These are phyloP conservation scores for Lasiurus borealis DNA, from an alignment of 2,113 vertebrate genomes.

Conservation along the genomic window DNA sequence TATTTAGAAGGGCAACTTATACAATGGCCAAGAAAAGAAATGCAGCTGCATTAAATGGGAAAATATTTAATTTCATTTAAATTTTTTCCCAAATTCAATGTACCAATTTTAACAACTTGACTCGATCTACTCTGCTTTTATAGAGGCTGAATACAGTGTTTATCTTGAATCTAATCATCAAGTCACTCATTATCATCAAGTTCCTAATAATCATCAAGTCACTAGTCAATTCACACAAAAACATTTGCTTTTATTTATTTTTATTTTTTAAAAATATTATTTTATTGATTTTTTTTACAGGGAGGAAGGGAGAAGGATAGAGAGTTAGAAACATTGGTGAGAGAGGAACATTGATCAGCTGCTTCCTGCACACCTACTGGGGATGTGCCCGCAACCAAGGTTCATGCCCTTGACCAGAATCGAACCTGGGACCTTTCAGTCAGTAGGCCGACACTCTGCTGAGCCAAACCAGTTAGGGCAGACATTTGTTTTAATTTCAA, in stretches of 20 bases:
- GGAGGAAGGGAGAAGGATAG: too few species aligned
- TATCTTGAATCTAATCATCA: slow-evolving; percentile 65
- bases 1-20: slow-evolving; percentile 22
- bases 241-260: slow-evolving; percentile 52
- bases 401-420: too few species aligned
- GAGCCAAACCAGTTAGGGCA: too few species aligned
- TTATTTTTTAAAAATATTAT: too few species aligned
- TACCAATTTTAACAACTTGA: slow-evolving; percentile 51
- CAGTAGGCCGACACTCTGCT: too few species aligned
- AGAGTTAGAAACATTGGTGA: too few species aligned
- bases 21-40: background rate
- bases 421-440: too few species aligned
- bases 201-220: slow-evolving; percentile 52
- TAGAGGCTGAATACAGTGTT: slow-evolving; percentile 57
- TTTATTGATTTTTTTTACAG: too few species aligned
- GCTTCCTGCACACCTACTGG: too few species aligned
- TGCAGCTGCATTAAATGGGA: background rate
- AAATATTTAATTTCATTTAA: background rate
- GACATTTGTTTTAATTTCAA: slow-evolving; percentile 72
- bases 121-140: slow-evolving; percentile 19
- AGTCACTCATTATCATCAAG: background rate
- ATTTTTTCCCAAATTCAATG: background rate
- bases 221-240: slow-evolving; percentile 50
- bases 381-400: too few species aligned
- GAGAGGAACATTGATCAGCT: too few species aligned